phyloP scores from a whole-genome alignment of 1,140 invertebrate species.

The Vanessa tameamea region DNA sequence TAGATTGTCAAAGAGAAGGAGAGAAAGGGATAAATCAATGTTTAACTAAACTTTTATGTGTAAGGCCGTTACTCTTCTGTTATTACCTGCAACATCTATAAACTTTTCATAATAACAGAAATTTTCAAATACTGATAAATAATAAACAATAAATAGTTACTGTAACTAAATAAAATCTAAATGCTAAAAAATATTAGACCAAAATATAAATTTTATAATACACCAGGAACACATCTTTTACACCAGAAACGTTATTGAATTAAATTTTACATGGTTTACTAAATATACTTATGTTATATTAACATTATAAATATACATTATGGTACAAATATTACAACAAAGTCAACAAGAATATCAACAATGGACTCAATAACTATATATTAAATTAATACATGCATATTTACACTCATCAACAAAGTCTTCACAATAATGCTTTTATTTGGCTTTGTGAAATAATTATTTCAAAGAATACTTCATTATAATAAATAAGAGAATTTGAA shows the following conservation, averaged over 20 bases:
- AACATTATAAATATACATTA: slow-evolving; percentile 55
- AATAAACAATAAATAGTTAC: neutral
- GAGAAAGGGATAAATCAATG: too few species aligned
- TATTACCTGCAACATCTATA: neutral
- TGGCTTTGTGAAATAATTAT: neutral
- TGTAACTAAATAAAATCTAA: neutral
- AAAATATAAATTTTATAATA: neutral
- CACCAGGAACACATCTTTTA: neutral
- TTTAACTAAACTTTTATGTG: too few species aligned
- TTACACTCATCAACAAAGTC: slow-evolving; percentile 37
- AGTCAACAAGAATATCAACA: slow-evolving; percentile 80
- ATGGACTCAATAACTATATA: slow-evolving; percentile 69
- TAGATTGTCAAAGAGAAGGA: too few species aligned
- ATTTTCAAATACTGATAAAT: neutral
- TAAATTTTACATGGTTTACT: slow-evolving; percentile 1
- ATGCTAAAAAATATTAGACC: neutral
- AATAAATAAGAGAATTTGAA: neutral
- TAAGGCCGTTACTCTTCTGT: neutral
- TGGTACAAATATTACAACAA: slow-evolving; percentile 75
- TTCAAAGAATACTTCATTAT: neutral
- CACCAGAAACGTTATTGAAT: neutral
- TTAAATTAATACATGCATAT: slow-evolving; percentile 20
- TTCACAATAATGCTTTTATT: neutral
- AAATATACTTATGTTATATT: slow-evolving; percentile 6
- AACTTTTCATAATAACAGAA: neutral